A percentile compares a stretch with the other conserved stretches of the same genome.
phyloP scores from a whole-genome alignment of 2,888 invertebrate genomes.

The Lasioglossum figueresi region DNA sequence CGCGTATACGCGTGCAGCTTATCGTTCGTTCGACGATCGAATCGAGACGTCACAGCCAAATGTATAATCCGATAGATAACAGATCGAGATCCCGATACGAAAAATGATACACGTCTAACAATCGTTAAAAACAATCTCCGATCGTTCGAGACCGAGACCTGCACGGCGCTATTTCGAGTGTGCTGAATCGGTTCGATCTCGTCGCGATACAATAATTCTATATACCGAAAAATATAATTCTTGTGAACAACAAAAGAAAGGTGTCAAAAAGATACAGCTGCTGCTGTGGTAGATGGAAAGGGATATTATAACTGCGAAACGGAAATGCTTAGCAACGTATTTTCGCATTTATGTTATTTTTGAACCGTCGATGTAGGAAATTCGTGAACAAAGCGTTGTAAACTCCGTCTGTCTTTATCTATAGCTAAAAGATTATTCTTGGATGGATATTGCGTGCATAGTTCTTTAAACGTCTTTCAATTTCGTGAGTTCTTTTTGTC shows the following conservation, averaged over 20 bases:
- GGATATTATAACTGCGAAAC: conserved; percentile 55
- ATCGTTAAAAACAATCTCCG: conserved; percentile 28
- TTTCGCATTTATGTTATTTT: conserved; percentile 72
- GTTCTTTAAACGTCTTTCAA: conserved; percentile 36
- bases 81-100: background rate
- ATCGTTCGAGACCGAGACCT: conserved; percentile 17
- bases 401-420: conserved; percentile 30
- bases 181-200: conserved; percentile 32
- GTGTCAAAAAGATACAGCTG: conserved; percentile 26
- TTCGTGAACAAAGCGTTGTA: conserved; percentile 59
- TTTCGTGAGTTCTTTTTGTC: conserved; percentile 2
- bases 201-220: conserved; percentile 32
- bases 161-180: conserved; percentile 39
- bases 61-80: conserved; percentile 14
- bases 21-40: conserved; percentile 17
- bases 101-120: conserved; percentile 31
- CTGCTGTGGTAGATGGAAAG: background rate
- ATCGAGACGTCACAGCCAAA: conserved; percentile 1
- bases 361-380: conserved; percentile 66
- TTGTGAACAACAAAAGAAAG: background rate
- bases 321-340: conserved; percentile 54
- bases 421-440: conserved; percentile 60
- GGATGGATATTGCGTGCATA: conserved; percentile 56
- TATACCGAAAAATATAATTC: conserved; percentile 42
- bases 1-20: conserved; percentile 39